A percentile compares a stretch with the other conserved stretches of the same genome.
Conservation (phyloP, 2,113 vertebrate species). For the Microcebus tavaratra region DNA sequence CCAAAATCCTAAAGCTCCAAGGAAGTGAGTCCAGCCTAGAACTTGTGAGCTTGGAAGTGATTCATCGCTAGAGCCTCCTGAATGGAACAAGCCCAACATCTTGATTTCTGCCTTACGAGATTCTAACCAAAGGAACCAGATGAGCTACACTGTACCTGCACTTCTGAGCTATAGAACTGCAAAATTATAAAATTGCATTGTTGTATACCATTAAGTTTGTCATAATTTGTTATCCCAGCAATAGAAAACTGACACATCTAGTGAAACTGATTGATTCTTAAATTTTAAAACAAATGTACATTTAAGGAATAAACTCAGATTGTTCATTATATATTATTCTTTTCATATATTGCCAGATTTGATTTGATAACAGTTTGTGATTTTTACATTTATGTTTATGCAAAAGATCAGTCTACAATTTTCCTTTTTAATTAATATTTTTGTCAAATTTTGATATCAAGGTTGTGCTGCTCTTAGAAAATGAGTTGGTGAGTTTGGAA, state of each 20-base stretch:
- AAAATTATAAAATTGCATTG: neutral
- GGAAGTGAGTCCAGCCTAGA: neutral
- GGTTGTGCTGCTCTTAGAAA: neutral
- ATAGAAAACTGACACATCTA: neutral
- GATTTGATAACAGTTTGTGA: neutral
- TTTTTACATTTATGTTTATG: neutral
- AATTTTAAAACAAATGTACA: neutral
- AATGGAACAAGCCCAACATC: neutral
- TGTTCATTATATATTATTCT: neutral
- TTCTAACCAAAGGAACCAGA: neutral
- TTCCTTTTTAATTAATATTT: neutral
- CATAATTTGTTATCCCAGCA: neutral
- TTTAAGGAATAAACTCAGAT: neutral
- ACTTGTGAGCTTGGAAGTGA: neutral
- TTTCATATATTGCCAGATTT: neutral
- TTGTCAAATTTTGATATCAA: neutral
- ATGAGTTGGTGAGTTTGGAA: neutral
- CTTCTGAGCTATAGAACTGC: neutral
- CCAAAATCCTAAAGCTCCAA: neutral
- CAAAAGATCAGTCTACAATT: neutral
- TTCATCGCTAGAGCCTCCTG: neutral
- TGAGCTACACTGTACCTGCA: too few relatives aligned
- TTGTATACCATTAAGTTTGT: neutral
- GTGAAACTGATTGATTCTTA: neutral
- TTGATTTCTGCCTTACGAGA: neutral